Evolutionary conservation across 1,140 invertebrate species (phyloP), one percentile per base, ranked within the genome.

Genomic region (Propsilocerus akamusi): DNA sequence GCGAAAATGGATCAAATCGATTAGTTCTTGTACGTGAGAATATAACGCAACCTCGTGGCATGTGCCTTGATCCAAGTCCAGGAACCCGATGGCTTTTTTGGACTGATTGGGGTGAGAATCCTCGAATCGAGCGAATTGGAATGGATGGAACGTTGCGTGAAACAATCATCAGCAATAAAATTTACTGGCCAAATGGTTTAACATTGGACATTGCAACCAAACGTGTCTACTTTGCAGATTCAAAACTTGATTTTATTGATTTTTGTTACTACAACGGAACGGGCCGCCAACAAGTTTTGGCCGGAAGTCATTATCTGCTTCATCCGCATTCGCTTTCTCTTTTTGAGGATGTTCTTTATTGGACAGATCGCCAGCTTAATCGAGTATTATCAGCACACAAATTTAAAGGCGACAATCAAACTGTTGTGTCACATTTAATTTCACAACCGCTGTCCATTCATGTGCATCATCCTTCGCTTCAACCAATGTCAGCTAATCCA

Each of bases 51-150:
- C 93, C 94, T 0, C 68, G 93, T 57, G 93, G 90, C 32, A 89
- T 97, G 75, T 88, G 87, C 58, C 61, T 98, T 17, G 93, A 98
- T 70, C 92, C 94, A 0, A 83, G 83, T 58, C 81, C 86, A 14
- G 80, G 77, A 25, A 80, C 86, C 0, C 68, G 82, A 5, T 90
- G 85, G 76, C 68, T 97, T 12, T 97, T 97, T 70, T 97, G 94
- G 94, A 95, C 91, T 0, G 95, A 98, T 62, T 97, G 95, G 94
- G 94, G 94, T 41, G 92, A 96, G 61, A 91, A 96, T 69, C 95
- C 95, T 2, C 68, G 93, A 2, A 92, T 99, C 51, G 95, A 99
- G 67, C 69, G 93, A 52, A 83, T 94, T 7, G 92, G 92, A 20
- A 88, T 99, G 86, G 95, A 99, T 60, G 95, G 95, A 0, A 80